phyloP scores from a whole-genome alignment of 2,797 vertebrate genomes.

The Arnoldichthys spilopterus region DNA sequence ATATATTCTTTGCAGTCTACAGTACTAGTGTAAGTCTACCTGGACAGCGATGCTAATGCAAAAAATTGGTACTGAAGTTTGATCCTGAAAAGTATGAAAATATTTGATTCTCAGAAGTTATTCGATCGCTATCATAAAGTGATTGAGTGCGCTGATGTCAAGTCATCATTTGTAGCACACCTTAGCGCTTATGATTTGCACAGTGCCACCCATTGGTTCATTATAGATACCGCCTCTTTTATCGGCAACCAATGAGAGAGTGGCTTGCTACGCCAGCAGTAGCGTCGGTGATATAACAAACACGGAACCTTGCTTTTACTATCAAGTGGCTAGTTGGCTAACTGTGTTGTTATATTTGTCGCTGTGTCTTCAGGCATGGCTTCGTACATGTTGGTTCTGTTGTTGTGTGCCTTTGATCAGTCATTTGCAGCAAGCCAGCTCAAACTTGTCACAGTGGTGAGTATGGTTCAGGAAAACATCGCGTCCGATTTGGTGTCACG shows the following conservation, averaged over 20 bases:
- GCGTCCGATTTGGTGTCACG: neutral
- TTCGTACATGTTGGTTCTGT: conserved; percentile 9
- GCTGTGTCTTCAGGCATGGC: conserved; percentile 23
- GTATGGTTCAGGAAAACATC: conserved; percentile 7
- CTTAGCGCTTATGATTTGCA: too few species aligned
- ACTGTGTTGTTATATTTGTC: neutral
- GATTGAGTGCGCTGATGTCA: too few species aligned
- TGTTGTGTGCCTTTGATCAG: conserved; percentile 16
- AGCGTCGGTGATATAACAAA: neutral
- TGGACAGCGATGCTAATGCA: too few species aligned
- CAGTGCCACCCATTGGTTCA: too few species aligned
- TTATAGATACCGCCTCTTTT: neutral
- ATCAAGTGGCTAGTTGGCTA: neutral
- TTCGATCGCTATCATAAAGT: too few species aligned
- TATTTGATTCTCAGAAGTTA: too few species aligned
- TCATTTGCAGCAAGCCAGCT: conserved; percentile 41
- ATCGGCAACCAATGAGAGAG: neutral
- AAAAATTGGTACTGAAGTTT: too few species aligned
- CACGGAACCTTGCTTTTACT: neutral
- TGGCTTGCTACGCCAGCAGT: neutral
- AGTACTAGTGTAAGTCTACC: too few species aligned
- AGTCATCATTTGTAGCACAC: too few species aligned
- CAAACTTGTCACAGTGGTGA: conserved; percentile 53
- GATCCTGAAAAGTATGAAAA: too few species aligned
- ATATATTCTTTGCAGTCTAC: too few species aligned